Percentiles rank a stretch among this genome's conserved stretches.
phyloP scores from a whole-genome alignment of 1,140 invertebrate species.

The Eufriesea mexicana region DNA sequence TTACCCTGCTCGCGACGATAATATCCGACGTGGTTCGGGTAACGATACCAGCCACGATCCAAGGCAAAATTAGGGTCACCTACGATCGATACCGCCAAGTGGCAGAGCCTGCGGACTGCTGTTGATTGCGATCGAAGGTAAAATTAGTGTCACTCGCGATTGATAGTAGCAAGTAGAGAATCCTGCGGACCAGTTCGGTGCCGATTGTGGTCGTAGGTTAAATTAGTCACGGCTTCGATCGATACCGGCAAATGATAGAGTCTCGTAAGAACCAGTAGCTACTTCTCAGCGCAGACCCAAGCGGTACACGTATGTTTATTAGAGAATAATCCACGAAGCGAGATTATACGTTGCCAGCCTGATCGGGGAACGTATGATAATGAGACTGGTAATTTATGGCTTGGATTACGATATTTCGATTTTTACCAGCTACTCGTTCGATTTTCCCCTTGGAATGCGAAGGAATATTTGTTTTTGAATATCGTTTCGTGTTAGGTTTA shows the following conservation, averaged over 20 bases:
- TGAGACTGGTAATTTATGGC: not conserved
- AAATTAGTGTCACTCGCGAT: conserved; percentile 44
- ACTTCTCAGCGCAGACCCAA: not conserved
- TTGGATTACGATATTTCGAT: not conserved
- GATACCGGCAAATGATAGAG: conserved; percentile 17
- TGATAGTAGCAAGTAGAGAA: conserved; percentile 21
- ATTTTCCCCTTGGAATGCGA: too few relatives aligned
- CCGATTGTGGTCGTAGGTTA: conserved; percentile 15
- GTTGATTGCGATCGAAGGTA: conserved; percentile 37
- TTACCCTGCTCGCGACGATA: not conserved
- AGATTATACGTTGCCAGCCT: not conserved
- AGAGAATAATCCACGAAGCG: not conserved
- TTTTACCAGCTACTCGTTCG: too few relatives aligned
- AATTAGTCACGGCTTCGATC: conserved; percentile 21
- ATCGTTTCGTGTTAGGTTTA: too few relatives aligned
- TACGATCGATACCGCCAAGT: conserved; percentile 30
- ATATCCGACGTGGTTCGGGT: not conserved
- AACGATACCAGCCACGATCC: conserved; percentile 14
- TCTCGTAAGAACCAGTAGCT: conserved; percentile 1
- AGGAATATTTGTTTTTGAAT: too few relatives aligned
- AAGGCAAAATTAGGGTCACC: conserved; percentile 28
- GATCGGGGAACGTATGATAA: not conserved
- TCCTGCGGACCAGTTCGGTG: not conserved
- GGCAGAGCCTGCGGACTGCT: conserved; percentile 6
- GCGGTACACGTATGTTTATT: not conserved